Evolutionary conservation across 1,140 invertebrate genomes (phyloP).

Genomic region (Thaumatotibia leucotreta): DNA sequence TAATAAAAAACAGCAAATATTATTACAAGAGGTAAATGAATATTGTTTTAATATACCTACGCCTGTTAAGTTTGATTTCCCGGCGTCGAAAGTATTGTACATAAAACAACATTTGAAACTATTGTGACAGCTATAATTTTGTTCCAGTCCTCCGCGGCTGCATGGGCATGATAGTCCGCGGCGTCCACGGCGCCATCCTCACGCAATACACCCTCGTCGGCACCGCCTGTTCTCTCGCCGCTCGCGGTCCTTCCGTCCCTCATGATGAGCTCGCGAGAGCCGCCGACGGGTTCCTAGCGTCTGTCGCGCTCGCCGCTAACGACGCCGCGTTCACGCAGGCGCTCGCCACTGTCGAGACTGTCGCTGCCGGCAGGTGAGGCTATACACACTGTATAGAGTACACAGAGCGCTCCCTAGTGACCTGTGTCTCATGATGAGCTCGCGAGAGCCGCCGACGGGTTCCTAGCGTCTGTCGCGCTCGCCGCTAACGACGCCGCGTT

Average conservation of each 20-base stretch:
- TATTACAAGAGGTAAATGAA: too few species aligned
- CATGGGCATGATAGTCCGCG: slow-evolving; percentile 66
- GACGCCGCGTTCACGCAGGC: slow-evolving; percentile 40
- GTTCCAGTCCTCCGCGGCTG: slow-evolving; percentile 44
- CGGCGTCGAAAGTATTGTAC: too few species aligned
- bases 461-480: slow-evolving; percentile 82
- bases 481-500: slow-evolving; percentile 62
- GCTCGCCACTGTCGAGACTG: slow-evolving; percentile 27
- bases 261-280: slow-evolving; percentile 88
- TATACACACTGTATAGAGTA: slow-evolving; percentile 82
- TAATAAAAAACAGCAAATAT: too few species aligned
- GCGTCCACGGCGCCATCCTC: slow-evolving; percentile 69
- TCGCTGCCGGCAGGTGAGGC: slow-evolving; percentile 33
- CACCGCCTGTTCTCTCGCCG: slow-evolving; percentile 85
- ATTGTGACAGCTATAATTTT: too few species aligned
- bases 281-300: slow-evolving; percentile 81
- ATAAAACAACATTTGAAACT: too few species aligned
- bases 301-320: slow-evolving; percentile 79
- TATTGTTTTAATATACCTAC: too few species aligned
- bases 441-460: slow-evolving; percentile 79
- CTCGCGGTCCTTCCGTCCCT: slow-evolving; percentile 79
- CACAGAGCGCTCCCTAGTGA: slow-evolving; percentile 85
- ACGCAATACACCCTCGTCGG: slow-evolving; percentile 81
- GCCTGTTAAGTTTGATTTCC: too few species aligned
- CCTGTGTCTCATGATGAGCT: slow-evolving; percentile 89